Evolutionary conservation across 1,140 invertebrate species (phyloP).

Genomic region (Drosophila ercepeae): DNA sequence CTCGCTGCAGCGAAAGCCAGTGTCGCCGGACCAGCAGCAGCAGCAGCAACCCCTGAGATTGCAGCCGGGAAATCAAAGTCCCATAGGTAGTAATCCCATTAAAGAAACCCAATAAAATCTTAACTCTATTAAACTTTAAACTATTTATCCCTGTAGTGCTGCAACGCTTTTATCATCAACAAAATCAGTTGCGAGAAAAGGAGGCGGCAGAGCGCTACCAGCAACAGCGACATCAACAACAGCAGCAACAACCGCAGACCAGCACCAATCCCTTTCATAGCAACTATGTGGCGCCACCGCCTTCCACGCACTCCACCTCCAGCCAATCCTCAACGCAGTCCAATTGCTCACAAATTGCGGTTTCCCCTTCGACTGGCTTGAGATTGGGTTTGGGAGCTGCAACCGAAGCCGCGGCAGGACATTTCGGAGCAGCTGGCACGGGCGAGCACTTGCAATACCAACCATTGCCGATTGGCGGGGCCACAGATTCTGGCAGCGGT

Average conservation of each 20-base stretch:
- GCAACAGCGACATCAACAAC: constrained; percentile 39
- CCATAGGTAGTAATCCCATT: constrained; percentile 59
- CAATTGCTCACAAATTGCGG: constrained; percentile 71
- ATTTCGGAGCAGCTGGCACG: constrained; percentile 49
- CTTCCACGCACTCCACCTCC: constrained; percentile 78
- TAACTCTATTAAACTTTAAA: too few species aligned
- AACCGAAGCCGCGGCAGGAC: constrained; percentile 43
- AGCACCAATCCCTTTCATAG: constrained; percentile 77
- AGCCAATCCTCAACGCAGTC: constrained; percentile 82
- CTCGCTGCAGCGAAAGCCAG: constrained; percentile 45
- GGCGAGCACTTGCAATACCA: constrained; percentile 69
- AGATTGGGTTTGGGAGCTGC: not conserved
- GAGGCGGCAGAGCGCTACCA: constrained; percentile 68
- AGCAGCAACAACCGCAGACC: constrained; percentile 13
- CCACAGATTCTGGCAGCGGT: constrained; percentile 4
- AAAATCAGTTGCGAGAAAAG: constrained; percentile 83
- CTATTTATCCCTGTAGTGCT: constrained; percentile 57
- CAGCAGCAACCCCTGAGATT: constrained; percentile 58
- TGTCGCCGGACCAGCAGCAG: constrained; percentile 40
- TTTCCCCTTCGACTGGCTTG: constrained; percentile 1
- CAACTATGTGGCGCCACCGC: constrained; percentile 70
- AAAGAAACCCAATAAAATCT: too few species aligned
- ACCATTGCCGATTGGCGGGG: constrained; percentile 54
- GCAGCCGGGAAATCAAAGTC: constrained; percentile 81
- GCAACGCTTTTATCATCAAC: constrained; percentile 84